Percentiles rank a stretch among this genome's conserved stretches.
Conservation (phyloP, 2,113 vertebrate genomes). For the Anolis sagrei region DNA sequence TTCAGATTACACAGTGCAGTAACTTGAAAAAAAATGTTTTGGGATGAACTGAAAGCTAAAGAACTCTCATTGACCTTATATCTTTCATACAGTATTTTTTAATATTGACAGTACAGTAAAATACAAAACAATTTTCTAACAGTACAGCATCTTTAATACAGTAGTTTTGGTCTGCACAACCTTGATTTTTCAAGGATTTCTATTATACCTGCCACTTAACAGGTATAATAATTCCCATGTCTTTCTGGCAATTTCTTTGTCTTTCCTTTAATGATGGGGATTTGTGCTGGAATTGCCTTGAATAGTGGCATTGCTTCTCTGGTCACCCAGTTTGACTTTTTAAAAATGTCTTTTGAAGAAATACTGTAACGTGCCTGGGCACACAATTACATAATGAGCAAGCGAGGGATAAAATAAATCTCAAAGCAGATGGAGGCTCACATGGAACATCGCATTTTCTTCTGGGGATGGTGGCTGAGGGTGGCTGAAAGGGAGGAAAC, state of each 20-base stretch:
- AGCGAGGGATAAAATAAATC: neutral
- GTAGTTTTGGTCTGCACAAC: neutral
- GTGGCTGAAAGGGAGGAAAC: neutral
- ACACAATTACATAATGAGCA: neutral
- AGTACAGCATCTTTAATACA: too few species aligned
- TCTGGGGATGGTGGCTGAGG: neutral
- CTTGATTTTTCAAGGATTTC: neutral
- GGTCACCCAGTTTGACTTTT: neutral
- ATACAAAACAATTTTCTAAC: too few species aligned
- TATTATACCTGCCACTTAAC: neutral
- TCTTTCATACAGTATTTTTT: neutral
- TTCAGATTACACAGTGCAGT: neutral
- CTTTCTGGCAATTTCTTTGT: neutral
- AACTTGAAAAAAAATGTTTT: neutral
- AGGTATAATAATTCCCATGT: neutral
- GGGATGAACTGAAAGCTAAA: neutral
- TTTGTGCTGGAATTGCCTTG: accelerated
- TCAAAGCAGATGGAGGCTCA: neutral
- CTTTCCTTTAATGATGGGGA: neutral
- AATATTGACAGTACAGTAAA: too few species aligned
- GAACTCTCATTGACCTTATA: neutral
- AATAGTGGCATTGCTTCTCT: neutral
- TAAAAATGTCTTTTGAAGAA: neutral
- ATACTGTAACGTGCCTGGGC: neutral
- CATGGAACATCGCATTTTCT: neutral